phyloP scores from a whole-genome alignment of 30 jellyfish, hydroid and myxozoan genomes.

The Catostylus mosaicus region DNA sequence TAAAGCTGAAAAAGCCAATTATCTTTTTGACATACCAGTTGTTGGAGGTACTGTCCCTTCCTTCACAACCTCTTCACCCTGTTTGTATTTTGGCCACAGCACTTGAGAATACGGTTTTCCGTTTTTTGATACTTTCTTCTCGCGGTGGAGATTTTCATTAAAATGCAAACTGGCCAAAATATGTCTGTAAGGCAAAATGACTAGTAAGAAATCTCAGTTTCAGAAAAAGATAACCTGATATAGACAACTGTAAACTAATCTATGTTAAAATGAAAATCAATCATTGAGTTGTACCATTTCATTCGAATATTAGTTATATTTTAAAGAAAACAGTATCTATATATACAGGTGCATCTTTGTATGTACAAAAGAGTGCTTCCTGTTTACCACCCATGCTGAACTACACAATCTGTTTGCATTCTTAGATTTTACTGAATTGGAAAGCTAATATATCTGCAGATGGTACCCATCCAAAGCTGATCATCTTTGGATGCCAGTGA shows the following conservation, averaged over 20 bases:
- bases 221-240: background rate
- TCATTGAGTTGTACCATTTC: too few species aligned
- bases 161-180: constrained; percentile 37
- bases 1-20: background rate
- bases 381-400: background rate
- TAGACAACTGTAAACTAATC: background rate
- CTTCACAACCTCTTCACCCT: constrained; percentile 49
- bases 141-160: constrained; percentile 33
- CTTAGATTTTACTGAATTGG: background rate
- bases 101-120: constrained; percentile 17
- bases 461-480: constrained; percentile 6
- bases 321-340: too few species aligned
- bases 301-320: too few species aligned
- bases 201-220: too few species aligned
- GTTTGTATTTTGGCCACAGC: constrained; percentile 33
- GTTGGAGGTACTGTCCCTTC: constrained; percentile 2
- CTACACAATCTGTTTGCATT: background rate
- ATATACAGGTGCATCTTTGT: too few species aligned
- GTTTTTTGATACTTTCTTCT: constrained; percentile 11
- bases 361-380: background rate
- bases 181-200: constrained; percentile 1
- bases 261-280: too few species aligned
- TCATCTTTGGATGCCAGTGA: constrained; percentile 24
- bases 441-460: background rate
- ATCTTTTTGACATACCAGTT: background rate